Percentiles rank a stretch among this genome's conserved stretches.
Conservation (phyloP, 2,113 vertebrate species). For the Hemibagrus wyckioides region DNA sequence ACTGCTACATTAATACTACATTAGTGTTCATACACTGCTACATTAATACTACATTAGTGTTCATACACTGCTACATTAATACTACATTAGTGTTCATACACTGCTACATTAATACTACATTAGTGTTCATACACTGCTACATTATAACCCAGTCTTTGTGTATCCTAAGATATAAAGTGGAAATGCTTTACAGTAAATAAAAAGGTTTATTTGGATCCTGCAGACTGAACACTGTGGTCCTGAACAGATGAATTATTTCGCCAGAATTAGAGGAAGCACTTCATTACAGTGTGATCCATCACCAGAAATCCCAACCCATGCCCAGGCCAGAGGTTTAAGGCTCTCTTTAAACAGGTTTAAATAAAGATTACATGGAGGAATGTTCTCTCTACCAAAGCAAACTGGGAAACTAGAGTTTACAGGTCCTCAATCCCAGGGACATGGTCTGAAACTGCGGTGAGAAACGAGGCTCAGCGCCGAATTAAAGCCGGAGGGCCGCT, state of each 20-base stretch:
- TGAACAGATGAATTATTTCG: not conserved
- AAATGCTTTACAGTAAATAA: not conserved
- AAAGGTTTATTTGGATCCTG: not conserved
- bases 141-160: not conserved
- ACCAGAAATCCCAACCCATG: not conserved
- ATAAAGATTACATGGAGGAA: not conserved
- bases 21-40: too few relatives aligned
- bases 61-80: too few relatives aligned
- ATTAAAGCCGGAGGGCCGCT: not conserved
- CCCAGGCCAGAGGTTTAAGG: not conserved
- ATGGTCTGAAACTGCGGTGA: not conserved
- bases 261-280: not conserved
- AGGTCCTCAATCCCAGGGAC: not conserved
- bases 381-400: not conserved
- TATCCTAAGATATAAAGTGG: not conserved
- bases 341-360: constrained; percentile 1
- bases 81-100: too few relatives aligned
- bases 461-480: not conserved
- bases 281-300: not conserved
- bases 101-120: too few relatives aligned
- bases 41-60: too few relatives aligned
- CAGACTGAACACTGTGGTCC: not conserved
- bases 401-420: not conserved
- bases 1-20: too few relatives aligned
- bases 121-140: too few relatives aligned